Conservation (phyloP, 2,888 invertebrate genomes). For the Prionchulus punctatus region DNA sequence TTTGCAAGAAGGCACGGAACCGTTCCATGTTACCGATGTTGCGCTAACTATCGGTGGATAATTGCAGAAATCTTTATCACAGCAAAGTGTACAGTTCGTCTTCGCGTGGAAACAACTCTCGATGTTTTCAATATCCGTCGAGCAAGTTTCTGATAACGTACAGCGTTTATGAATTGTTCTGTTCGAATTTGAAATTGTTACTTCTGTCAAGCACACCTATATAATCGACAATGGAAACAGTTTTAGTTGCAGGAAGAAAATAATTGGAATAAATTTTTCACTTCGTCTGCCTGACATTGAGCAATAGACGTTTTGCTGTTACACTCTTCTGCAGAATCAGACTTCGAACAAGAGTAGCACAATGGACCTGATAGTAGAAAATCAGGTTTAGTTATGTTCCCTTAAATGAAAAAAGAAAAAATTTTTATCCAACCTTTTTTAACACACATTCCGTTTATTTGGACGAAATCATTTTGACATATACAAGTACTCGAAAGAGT, state of each 20-base stretch:
- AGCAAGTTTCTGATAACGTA: no score
- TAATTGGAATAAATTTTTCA: no score
- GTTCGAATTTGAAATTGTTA: no score
- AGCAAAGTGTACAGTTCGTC: not conserved
- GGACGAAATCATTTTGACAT: not conserved
- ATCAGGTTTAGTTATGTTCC: not conserved
- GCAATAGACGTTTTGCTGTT: not conserved
- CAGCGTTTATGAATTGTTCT: no score
- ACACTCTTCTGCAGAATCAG: not conserved
- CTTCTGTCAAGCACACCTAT: no score
- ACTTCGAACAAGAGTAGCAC: not conserved
- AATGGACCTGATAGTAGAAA: not conserved
- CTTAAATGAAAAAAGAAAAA: no score
- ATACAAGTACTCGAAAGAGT: not conserved
- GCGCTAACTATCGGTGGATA: not conserved
- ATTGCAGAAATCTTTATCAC: not conserved
- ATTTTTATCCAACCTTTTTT: not conserved
- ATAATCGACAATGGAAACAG: no score
- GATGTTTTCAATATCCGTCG: no score
- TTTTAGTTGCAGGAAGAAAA: no score
- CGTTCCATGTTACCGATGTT: not conserved
- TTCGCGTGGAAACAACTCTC: not conserved
- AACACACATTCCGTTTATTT: not conserved
- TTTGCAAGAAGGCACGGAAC: not conserved
- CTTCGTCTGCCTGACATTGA: not conserved